Evolutionary conservation across 1,140 invertebrate genomes (phyloP).

Genomic region (Odontomachus brunneus): DNA sequence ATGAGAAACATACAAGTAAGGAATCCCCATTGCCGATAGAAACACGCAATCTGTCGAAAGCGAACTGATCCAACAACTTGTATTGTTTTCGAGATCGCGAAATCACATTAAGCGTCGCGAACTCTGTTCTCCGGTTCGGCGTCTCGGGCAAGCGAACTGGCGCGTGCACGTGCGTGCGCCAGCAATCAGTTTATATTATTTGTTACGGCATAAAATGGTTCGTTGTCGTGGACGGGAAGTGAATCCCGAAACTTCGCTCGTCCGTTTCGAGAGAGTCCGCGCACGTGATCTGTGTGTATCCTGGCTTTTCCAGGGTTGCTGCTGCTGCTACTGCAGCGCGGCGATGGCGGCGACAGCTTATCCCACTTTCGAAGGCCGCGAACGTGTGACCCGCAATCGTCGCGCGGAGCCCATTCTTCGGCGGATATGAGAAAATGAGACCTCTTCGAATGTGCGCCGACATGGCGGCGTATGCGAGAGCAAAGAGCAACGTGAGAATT

Average conservation of each 20-base stretch:
- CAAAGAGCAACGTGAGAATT: constrained; percentile 51
- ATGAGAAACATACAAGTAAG: neutral
- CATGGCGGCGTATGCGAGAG: neutral
- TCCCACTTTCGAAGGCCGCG: constrained; percentile 62
- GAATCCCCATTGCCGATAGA: neutral
- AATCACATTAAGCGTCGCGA: constrained; percentile 10
- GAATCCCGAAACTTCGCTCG: constrained; percentile 69
- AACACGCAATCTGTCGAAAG: neutral
- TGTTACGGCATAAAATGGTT: constrained; percentile 66
- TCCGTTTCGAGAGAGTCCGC: constrained; percentile 33
- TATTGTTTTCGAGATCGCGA: neutral
- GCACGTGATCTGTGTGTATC: constrained; percentile 71
- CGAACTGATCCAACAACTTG: neutral
- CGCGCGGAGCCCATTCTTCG: constrained; percentile 56
- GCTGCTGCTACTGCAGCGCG: neutral
- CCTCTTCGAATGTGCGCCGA: constrained; percentile 17
- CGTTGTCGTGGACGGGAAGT: constrained; percentile 40
- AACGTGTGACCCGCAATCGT: constrained; percentile 66
- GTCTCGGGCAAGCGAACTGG: neutral
- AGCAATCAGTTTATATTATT: constrained; percentile 62
- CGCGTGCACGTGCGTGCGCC: neutral
- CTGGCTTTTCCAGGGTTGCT: constrained; percentile 40
- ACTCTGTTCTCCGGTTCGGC: neutral
- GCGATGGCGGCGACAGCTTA: constrained; percentile 53
- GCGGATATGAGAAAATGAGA: constrained; percentile 51